Percentiles rank a stretch among this genome's conserved stretches.
Conservation (phyloP, 2,113 vertebrate genomes). For the Vimba vimba region DNA sequence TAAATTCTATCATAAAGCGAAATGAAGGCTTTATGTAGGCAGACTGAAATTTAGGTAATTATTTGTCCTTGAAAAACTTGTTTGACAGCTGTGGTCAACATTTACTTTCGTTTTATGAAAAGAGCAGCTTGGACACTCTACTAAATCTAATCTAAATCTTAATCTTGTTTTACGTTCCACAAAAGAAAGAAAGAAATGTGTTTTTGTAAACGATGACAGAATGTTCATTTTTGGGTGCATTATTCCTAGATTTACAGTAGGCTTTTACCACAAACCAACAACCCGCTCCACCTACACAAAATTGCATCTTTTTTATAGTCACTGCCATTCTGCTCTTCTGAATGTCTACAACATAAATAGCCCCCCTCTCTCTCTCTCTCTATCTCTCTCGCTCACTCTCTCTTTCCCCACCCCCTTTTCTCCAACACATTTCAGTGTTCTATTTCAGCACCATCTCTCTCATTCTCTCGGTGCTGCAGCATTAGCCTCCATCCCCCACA, state of each 20-base stretch:
- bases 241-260: not conserved
- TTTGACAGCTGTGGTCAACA: not conserved
- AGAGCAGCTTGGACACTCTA: not conserved
- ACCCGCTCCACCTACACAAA: not conserved
- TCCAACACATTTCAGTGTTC: constrained; percentile 58
- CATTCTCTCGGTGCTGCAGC: constrained; percentile 51
- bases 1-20: not conserved
- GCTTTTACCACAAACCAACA: not conserved
- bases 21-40: not conserved
- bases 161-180: not conserved
- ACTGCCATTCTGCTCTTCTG: constrained; percentile 22
- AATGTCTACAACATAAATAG: constrained; percentile 46
- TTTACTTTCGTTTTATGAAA: not conserved
- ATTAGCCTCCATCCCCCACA: constrained; percentile 60
- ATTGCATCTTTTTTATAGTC: not conserved
- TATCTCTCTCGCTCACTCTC: constrained; percentile 26
- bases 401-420: constrained; percentile 46
- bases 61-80: not conserved
- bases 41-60: not conserved
- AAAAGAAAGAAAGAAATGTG: not conserved
- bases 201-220: not conserved
- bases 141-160: not conserved
- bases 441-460: constrained; percentile 64
- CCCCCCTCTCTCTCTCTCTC: constrained; percentile 29
- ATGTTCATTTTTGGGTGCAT: not conserved